Base-by-base conservation (phyloP, 2,797 vertebrate genomes). In the Catostomus latipinnis region DNA sequence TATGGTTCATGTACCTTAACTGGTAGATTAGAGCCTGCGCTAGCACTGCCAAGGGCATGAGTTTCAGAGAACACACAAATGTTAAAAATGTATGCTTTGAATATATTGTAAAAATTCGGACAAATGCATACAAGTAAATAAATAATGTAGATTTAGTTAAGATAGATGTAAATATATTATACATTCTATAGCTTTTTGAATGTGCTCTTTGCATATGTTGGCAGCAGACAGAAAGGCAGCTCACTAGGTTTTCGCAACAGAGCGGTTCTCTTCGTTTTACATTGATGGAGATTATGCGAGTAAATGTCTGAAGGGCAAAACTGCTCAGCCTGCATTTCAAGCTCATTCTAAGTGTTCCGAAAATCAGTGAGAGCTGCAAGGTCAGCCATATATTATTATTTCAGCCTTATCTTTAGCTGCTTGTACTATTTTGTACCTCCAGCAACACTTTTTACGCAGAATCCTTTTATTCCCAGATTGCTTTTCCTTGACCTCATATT, bases 401-500 rank as follows among this genome's bases (percentile, higher is more conserved):
- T 71, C 6, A n/a, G 14, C 56, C 65, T 52, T 18, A 74, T 74
- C 62, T 61, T 74, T 4, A 53, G 11, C 5, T 2, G 13, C 22
- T 78, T 46, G 76, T 18, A n/a, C 76, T 16, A 18, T 69, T 63
- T 56, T 48, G 11, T 58, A 58, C 8, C 10, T 69, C 65, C 48
- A 62, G 22, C 57, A 54, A 11, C 11, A 63, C 57, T n/a, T 54
- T 18, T 18, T 18, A 18, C 16, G 16, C 16, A 18, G 16, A 18
- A 18, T 18, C 16, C 22, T 22, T 22, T 22, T 22, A 22, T 22
- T 22, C 22, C 22, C 22, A 78, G 68, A 77, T 69, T 63, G 67
- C 66, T 71, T 75, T 71, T 81, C 45, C 18, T 75, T 14, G 52
- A 78, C 67, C 78, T 70, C 58, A 45, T 13, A 45, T 53, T 74